Evolutionary conservation across 2,888 invertebrate species (phyloP).

Genomic region (Drosophila mulleri): DNA sequence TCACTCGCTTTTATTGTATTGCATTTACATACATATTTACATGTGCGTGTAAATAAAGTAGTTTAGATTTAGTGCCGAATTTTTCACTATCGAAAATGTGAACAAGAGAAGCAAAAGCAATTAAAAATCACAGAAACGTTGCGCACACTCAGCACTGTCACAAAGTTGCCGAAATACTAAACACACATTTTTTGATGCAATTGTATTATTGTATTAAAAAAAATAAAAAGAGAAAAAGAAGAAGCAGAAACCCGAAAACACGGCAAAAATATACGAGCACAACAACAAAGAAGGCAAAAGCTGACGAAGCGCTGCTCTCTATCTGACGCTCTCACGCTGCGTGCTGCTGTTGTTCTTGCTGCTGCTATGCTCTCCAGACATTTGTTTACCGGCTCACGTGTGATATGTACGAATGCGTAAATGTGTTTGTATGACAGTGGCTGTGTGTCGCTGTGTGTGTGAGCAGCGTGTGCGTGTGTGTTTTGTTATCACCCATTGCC

Average conservation of each 20-base stretch:
- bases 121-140: conserved; percentile 61
- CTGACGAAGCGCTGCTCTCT: conserved; percentile 55
- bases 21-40: not conserved
- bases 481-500: conserved; percentile 63
- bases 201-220: conserved; percentile 66
- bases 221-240: conserved; percentile 28
- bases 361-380: conserved; percentile 19
- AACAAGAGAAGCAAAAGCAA: conserved; percentile 15
- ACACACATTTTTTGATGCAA: conserved; percentile 76
- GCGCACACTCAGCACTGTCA: conserved; percentile 71
- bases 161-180: conserved; percentile 79
- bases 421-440: conserved; percentile 15
- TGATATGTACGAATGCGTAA: conserved; percentile 23
- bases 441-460: conserved; percentile 12
- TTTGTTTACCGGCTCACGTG: conserved; percentile 74
- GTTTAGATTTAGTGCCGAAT: conserved; percentile 11
- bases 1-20: conserved; percentile 28
- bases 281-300: conserved; percentile 45
- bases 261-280: conserved; percentile 42
- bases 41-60: not conserved
- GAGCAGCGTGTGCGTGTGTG: conserved; percentile 6
- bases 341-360: conserved; percentile 1
- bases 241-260: conserved; percentile 54
- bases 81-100: conserved; percentile 41
- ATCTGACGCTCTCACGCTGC: conserved; percentile 40